A percentile compares a stretch with the other conserved stretches of the same genome.
Evolutionary conservation across 2,113 vertebrate species (phyloP).

Genomic region (Herpailurus yagouaroundi): DNA sequence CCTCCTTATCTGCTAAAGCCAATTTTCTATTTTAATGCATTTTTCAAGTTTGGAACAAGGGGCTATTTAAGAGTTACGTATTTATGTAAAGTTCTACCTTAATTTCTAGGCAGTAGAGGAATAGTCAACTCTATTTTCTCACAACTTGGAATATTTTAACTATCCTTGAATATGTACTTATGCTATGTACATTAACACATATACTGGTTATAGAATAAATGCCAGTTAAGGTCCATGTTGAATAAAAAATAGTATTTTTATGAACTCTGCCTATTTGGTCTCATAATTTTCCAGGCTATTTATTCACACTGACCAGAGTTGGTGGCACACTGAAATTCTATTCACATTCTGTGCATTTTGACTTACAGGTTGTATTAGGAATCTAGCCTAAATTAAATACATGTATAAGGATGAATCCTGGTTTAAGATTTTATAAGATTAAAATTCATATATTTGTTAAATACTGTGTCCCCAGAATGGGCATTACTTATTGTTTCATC

Average conservation of each 20-base stretch:
- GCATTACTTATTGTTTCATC: conserved; percentile 42
- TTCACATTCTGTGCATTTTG: conserved; percentile 51
- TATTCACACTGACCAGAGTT: conserved; percentile 31
- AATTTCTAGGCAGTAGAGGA: conserved; percentile 12
- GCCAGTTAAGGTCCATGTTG: not conserved
- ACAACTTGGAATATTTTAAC: conserved; percentile 23
- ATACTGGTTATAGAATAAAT: not conserved
- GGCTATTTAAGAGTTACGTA: not conserved
- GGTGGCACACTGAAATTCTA: conserved; percentile 29
- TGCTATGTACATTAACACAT: not conserved
- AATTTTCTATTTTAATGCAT: conserved; percentile 23
- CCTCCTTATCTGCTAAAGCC: not conserved
- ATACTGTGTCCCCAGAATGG: not conserved
- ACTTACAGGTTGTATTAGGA: not conserved
- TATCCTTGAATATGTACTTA: not conserved
- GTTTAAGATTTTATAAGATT: conserved; percentile 52
- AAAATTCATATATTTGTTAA: conserved; percentile 48
- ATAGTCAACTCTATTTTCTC: conserved; percentile 37
- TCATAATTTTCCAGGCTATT: conserved; percentile 43
- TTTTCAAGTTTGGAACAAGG: conserved; percentile 3
- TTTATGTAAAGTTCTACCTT: not conserved
- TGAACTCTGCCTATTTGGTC: conserved; percentile 1
- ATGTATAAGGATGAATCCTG: not conserved
- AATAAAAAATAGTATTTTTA: conserved; percentile 42
- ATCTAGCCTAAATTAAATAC: conserved; percentile 30